phyloP scores from a whole-genome alignment of 2,888 invertebrate genomes.

The Hipparchia semele region DNA sequence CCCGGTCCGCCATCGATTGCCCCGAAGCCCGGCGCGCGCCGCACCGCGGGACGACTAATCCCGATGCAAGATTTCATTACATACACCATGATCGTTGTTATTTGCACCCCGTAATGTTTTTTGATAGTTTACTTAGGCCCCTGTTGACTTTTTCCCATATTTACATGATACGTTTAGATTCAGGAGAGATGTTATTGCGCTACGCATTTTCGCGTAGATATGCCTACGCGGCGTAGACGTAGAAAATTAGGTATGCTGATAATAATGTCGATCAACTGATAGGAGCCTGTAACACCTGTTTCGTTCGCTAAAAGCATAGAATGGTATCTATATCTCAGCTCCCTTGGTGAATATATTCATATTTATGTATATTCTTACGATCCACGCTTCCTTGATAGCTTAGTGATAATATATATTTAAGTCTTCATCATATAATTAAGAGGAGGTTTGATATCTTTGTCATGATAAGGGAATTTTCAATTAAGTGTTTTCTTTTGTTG shows the following conservation, averaged over 20 bases:
- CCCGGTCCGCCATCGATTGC: slow-evolving; percentile 76
- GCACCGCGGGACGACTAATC: slow-evolving; percentile 65
- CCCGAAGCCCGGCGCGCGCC: slow-evolving; percentile 69
- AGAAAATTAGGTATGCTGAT: slow-evolving; percentile 49
- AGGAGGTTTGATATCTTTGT: not conserved
- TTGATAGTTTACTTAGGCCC: slow-evolving; percentile 76
- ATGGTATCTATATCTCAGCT: slow-evolving; percentile 36
- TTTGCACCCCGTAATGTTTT: slow-evolving; percentile 82
- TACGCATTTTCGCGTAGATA: not conserved
- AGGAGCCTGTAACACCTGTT: slow-evolving; percentile 59
- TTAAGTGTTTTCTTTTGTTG: not conserved
- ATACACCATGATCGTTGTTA: slow-evolving; percentile 80
- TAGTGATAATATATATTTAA: slow-evolving; percentile 26
- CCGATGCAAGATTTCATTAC: slow-evolving; percentile 82
- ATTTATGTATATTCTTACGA: slow-evolving; percentile 15
- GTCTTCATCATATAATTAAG: not conserved
- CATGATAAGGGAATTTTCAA: not conserved
- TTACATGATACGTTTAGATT: slow-evolving; percentile 41
- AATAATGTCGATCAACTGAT: slow-evolving; percentile 60
- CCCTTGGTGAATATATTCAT: slow-evolving; percentile 24
- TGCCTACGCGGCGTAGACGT: not conserved
- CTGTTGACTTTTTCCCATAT: slow-evolving; percentile 45
- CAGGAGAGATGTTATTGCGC: slow-evolving; percentile 44
- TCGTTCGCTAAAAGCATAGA: slow-evolving; percentile 39
- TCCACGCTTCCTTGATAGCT: slow-evolving; percentile 28